Evolutionary conservation across 2,888 invertebrate genomes (phyloP).

Genomic region (Hedychridium roseum): DNA sequence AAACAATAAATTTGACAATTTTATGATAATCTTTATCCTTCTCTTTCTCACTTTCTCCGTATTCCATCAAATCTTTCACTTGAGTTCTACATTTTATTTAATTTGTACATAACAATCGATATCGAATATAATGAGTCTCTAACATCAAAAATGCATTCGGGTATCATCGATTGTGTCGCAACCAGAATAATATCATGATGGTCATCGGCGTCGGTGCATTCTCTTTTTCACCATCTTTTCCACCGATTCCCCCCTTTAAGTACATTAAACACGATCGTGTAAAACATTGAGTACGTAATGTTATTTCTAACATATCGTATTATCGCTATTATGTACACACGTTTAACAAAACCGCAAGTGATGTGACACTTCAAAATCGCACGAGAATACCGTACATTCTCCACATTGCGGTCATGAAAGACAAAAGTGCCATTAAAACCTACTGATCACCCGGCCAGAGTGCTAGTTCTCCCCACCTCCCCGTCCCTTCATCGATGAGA

Average conservation of each 20-base stretch:
- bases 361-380: too few species aligned
- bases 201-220: too few species aligned
- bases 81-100: too few species aligned
- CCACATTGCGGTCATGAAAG: slow-evolving; percentile 36
- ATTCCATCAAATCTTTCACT: too few species aligned
- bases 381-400: slow-evolving; percentile 27
- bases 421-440: slow-evolving; percentile 40
- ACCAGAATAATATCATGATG: too few species aligned
- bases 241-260: slow-evolving; percentile 26
- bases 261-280: slow-evolving; percentile 39
- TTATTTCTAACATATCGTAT: slow-evolving; percentile 35
- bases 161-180: too few species aligned
- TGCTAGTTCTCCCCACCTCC: too few species aligned
- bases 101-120: too few species aligned
- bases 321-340: slow-evolving; percentile 42
- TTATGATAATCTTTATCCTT: slow-evolving; percentile 9
- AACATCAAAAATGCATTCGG: too few species aligned
- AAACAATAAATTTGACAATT: slow-evolving; percentile 24
- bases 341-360: too few species aligned
- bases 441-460: slow-evolving; percentile 32
- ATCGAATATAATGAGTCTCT: too few species aligned
- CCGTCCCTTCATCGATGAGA: too few species aligned
- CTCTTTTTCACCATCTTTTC: slow-evolving; percentile 17
- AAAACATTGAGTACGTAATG: slow-evolving; percentile 32
- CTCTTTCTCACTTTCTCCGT: slow-evolving; percentile 11